Conservation (phyloP, 1,140 invertebrate genomes). For the Macrostomum lignano region DNA sequence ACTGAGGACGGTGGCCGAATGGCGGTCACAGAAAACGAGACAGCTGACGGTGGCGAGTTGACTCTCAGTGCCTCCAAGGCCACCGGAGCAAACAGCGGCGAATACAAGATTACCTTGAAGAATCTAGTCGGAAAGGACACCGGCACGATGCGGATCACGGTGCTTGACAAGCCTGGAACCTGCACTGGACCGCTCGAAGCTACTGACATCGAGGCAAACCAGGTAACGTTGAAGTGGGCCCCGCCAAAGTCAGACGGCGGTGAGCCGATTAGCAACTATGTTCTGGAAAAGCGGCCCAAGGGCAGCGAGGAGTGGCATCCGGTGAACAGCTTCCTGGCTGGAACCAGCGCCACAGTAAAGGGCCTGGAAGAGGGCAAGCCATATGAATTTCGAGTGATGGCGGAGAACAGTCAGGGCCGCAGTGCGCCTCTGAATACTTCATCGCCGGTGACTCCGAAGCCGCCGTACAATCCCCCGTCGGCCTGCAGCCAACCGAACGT, state of each 20-base stretch:
- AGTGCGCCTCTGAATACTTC: slow-evolving; percentile 60
- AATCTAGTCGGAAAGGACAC: slow-evolving; percentile 80
- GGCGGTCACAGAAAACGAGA: slow-evolving; percentile 3
- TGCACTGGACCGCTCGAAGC: slow-evolving; percentile 49
- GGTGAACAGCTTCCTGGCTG: slow-evolving; percentile 50
- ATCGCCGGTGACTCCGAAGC: slow-evolving; percentile 63
- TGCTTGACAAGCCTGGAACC: slow-evolving; percentile 58
- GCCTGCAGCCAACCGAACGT: slow-evolving; percentile 55
- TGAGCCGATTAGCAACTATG: slow-evolving; percentile 72
- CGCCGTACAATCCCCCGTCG: slow-evolving; percentile 71
- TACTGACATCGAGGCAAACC: slow-evolving; percentile 74
- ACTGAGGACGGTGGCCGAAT: not conserved
- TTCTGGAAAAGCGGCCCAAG: slow-evolving; percentile 53
- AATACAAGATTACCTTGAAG: slow-evolving; percentile 62
- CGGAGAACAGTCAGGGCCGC: slow-evolving; percentile 78
- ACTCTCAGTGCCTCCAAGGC: slow-evolving; percentile 36
- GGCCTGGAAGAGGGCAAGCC: slow-evolving; percentile 61
- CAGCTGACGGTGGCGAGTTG: slow-evolving; percentile 2
- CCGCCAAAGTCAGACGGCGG: slow-evolving; percentile 60
- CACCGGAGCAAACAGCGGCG: slow-evolving; percentile 57
- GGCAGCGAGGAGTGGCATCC: slow-evolving; percentile 35
- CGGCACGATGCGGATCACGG: slow-evolving; percentile 60
- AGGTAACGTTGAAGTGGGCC: slow-evolving; percentile 72
- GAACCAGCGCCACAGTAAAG: slow-evolving; percentile 50
- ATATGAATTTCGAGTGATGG: slow-evolving; percentile 88